Evolutionary conservation across 2,113 vertebrate genomes (phyloP).

Genomic region (Vidua chalybeata): DNA sequence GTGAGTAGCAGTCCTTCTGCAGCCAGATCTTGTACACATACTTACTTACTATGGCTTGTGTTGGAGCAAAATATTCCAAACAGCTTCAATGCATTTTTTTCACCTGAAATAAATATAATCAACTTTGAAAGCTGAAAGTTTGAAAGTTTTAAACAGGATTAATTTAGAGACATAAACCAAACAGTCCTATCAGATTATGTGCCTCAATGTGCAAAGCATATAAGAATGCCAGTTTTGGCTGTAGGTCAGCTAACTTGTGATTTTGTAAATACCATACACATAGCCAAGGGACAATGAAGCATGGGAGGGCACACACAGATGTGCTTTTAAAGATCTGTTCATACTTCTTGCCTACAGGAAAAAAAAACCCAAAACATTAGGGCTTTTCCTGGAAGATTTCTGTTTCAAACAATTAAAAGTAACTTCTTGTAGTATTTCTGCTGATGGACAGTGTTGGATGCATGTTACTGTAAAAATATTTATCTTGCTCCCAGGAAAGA

Average conservation of each 20-base stretch:
- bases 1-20: conserved; percentile 5
- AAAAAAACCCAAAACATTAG: background rate
- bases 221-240: background rate
- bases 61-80: conserved; percentile 35
- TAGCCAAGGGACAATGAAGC: background rate
- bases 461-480: background rate
- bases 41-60: background rate
- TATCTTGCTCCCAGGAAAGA: background rate
- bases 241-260: background rate
- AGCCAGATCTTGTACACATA: background rate
- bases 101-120: background rate
- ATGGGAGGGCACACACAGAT: background rate
- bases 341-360: background rate
- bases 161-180: background rate
- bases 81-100: background rate
- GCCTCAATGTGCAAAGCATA: background rate
- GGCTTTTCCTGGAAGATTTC: background rate
- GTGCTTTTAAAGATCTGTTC: background rate
- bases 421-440: background rate
- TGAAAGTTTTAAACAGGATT: background rate
- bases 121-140: background rate
- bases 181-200: background rate
- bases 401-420: background rate
- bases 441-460: background rate
- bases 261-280: background rate